A percentile compares a stretch with the other conserved stretches of the same genome.
Evolutionary conservation across 2,113 vertebrate genomes (phyloP).

Genomic region (Paralichthys olivaceus): DNA sequence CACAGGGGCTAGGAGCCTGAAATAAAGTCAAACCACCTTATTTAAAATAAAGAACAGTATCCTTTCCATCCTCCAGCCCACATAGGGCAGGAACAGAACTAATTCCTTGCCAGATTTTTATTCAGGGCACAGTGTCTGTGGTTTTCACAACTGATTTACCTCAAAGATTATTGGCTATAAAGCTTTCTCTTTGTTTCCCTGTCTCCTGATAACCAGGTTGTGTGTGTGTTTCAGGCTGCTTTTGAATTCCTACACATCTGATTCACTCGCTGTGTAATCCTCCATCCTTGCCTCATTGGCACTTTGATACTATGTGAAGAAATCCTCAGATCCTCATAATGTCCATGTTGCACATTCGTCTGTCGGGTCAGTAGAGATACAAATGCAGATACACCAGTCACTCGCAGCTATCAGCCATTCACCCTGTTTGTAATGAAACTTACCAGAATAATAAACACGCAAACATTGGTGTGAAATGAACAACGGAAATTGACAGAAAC

Average conservation of each 20-base stretch:
- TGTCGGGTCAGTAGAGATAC: no score
- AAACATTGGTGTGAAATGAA: no score
- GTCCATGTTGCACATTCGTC: no score
- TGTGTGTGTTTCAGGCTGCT: conserved; percentile 8
- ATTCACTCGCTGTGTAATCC: conserved; percentile 35
- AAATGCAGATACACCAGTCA: no score
- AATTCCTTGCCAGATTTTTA: neutral
- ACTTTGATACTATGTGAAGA: conserved; percentile 27
- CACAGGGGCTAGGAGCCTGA: neutral
- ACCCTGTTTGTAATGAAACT: no score
- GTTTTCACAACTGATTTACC: conserved; percentile 22
- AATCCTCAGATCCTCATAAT: conserved; percentile 31
- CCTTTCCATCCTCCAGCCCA: neutral
- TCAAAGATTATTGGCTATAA: neutral
- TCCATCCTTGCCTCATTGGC: conserved; percentile 31
- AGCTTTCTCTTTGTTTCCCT: conserved; percentile 12
- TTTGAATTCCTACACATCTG: conserved; percentile 41
- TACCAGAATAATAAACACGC: no score
- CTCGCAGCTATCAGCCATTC: no score
- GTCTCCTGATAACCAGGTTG: conserved; percentile 7
- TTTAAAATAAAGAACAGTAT: neutral
- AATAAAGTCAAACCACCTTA: conserved; percentile 26
- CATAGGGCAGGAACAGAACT: no score
- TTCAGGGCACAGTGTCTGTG: neutral
- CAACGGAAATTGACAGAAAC: no score